Evolutionary conservation across 2,113 vertebrate species (phyloP), one percentile per base, ranked within the genome.

Genomic region (Engystomops pustulosus): DNA sequence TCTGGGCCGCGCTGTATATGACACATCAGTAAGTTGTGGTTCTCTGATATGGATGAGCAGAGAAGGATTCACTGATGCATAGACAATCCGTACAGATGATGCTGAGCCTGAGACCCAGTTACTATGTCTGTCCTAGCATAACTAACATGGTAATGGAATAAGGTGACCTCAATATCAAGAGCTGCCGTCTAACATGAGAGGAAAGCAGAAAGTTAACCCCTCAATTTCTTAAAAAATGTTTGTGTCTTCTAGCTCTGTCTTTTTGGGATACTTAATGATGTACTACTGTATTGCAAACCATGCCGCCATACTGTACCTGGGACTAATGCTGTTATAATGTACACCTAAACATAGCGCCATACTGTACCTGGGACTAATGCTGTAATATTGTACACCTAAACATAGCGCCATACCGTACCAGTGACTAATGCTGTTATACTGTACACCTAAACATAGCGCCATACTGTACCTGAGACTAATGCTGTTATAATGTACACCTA

Each of bases 111-210:
- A 83, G 81, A 83, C 71, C 70, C 25, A 83, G 70, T 83, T 83
- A 75, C 81, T 65, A 83, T 60, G 70, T 65, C 69, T 36, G 47
- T 49, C 44, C 25, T 47, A 76, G 55, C 81, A 83, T 83, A 47
- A 65, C 47, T 83, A 83, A 83, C 36, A 76, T 75, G 9, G 38
- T 76, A 76, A 76, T 83, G 81, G 81, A 83, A 70, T 83, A 83
- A 76, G 41, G 71, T 76, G 81, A 83, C 81, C 81, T 83, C 81
- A 65, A 76, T 83, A 83, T 49, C 27, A 45, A 67, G 20, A 47
- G 41, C 38, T 12, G 38, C 71, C n/a, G 49, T 65, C 20, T 34
- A 27, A 44, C 44, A 74, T 20, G 20, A 74, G 25, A 60, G 8
- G 18, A n/a, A 25, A 25, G 47, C 34, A 72, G 25, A 3, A 23